Evolutionary conservation across 2,888 invertebrate species (phyloP), one percentile per base, ranked within the genome.

Genomic region (Deilephila porcellus): DNA sequence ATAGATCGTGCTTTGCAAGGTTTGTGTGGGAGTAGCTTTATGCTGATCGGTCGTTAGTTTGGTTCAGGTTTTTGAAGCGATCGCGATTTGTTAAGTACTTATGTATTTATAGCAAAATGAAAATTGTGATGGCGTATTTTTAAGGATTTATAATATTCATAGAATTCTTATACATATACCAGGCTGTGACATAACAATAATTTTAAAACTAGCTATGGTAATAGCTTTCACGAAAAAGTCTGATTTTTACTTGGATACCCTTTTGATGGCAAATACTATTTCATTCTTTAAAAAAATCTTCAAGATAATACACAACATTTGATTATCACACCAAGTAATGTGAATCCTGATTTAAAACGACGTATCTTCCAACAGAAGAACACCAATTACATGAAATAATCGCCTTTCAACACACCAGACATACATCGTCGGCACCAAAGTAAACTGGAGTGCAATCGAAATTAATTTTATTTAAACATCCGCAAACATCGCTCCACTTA

Each of bases 401-500:
- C 56, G 56, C 17, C 56, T 56, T 56, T n/a, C 56, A n/a, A 14
- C 56, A 5, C 5, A 8, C 56, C 56, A 17, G n/a, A n/a, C n/a
- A 56, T n/a, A 56, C 56, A 0, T 56, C 6, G 6, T 56, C 14
- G n/a, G 56, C 17, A 56, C 17, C n/a, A 56, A 56, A 56, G 45
- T 45, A 45, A 56, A 17, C 56, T n/a, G 6, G 17, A 56, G 17
- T 29, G 17, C 29, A 60, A 60, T 60, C 60, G 60, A 60, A 60
- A 29, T 60, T 29, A 60, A 20, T 14, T 52, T 5, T 52, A 67
- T 34, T 34, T 63, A 34, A 37, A 63, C 34, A 34, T 63, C 63
- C 34, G 8, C 19, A 63, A 63, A 37, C 63, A 17, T 45, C 45
- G 64, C 37, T 67, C 25, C 67, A 52, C 67, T 67, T 64, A 45